Evolutionary conservation across 2,113 vertebrate species (phyloP), one percentile per base, ranked within the genome.

Genomic region (Halichoerus grypus): DNA sequence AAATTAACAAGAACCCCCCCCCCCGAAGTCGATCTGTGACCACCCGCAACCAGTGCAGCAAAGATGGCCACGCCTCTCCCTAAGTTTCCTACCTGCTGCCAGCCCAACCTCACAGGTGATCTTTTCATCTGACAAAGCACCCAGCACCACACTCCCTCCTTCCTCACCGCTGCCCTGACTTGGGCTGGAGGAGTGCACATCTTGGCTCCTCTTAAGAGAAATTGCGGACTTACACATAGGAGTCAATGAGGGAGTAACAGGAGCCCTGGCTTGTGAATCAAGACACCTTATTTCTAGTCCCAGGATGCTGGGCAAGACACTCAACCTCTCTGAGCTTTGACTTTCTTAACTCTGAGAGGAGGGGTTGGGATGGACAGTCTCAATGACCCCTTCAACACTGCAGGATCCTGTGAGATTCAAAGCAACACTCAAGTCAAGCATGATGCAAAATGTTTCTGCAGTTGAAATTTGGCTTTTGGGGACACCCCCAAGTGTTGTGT

Each of bases 351-450:
- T 49, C 14, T 49, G 61, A 84, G 53, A 72, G 11, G 49, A 61
- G 36, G 59, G 2, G 12, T 22, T 96, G 36, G 24, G 7, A 71
- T 31, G 5, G 31, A 15, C 53, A 76, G 57, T 36, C 21, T 63
- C n/a, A 46, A 5, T 16, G 59, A 46, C 33, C 31, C 55, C 76
- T 88, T 51, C 49, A 16, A 24, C 53, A n/a, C 10, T 31, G 4
- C 28, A 26, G 26, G 63, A 87, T 80, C 74, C 69, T 76, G 21
- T 87, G 55, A 94, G 79, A 91, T 53, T 96, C 57, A 81, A 83
- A 97, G 69, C 49, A 93, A 72, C 31, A 22, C 16, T 81, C 31
- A 93, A 71, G 36, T 80, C 24, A 42, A 69, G 31, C 33, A 74
- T 31, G 28, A 67, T 55, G 26, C 71, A 57, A 72, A 81, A 15